Percentiles rank a stretch among this genome's conserved stretches.
Evolutionary conservation across 2,888 invertebrate genomes (phyloP).

Genomic region (Trypoxylon attenuatum): DNA sequence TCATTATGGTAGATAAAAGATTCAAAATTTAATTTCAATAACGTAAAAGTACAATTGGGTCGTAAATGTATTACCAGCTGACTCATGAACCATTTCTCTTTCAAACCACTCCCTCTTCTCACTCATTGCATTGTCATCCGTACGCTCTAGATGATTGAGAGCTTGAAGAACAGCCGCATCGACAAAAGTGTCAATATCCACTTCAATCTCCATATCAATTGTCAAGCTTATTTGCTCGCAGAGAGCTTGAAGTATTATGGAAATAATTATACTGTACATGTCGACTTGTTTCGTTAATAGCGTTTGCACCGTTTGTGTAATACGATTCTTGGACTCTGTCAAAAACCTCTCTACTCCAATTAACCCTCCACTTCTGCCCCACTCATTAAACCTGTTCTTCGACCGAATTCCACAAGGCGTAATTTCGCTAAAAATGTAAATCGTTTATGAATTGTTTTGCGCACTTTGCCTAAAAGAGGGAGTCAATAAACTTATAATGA

Average conservation of each 20-base stretch:
- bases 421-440: slow-evolving; percentile 19
- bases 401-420: slow-evolving; percentile 6
- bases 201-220: slow-evolving; percentile 14
- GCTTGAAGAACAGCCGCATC: slow-evolving; percentile 30
- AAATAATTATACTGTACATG: slow-evolving; percentile 9
- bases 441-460: too few relatives aligned
- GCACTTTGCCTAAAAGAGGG: too few relatives aligned
- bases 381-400: slow-evolving; percentile 19
- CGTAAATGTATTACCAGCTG: too few relatives aligned
- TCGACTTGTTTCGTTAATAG: neutral
- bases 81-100: too few relatives aligned
- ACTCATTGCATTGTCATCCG: neutral
- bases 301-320: slow-evolving; percentile 19
- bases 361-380: neutral
- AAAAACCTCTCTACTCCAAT: neutral
- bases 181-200: slow-evolving; percentile 35
- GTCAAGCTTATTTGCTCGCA: slow-evolving; percentile 33
- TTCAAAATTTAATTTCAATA: too few relatives aligned
- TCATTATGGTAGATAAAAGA: too few relatives aligned
- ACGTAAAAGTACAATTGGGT: too few relatives aligned
- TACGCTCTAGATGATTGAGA: slow-evolving; percentile 29
- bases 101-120: too few relatives aligned
- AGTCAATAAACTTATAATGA: too few relatives aligned
- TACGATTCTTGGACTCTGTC: slow-evolving; percentile 31
- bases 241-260: slow-evolving; percentile 30